Conservation (phyloP, 2,113 vertebrate genomes). For the Cyanistes caeruleus region DNA sequence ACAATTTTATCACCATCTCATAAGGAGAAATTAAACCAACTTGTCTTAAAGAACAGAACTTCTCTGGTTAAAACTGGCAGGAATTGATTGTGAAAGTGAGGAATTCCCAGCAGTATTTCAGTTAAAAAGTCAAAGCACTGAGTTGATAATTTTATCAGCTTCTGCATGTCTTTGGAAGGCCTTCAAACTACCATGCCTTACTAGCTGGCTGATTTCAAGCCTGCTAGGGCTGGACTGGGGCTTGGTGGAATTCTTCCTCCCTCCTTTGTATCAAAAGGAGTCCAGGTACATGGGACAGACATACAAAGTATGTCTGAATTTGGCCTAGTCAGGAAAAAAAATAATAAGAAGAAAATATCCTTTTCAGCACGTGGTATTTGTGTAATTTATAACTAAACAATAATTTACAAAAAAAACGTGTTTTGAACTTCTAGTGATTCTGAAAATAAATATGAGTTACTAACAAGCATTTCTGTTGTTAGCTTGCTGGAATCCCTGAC, state of each 20-base stretch:
- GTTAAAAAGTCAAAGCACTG: not conserved
- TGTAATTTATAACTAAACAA: not conserved
- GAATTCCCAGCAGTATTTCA: not conserved
- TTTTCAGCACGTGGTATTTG: not conserved
- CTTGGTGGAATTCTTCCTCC: not conserved
- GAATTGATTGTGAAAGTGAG: not conserved
- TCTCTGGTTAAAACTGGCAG: accelerated
- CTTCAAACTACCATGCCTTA: not conserved
- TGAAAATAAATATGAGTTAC: not conserved
- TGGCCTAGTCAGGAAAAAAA: not conserved
- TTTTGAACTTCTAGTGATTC: not conserved
- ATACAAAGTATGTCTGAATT: not conserved
- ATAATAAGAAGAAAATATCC: not conserved
- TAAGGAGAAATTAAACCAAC: not conserved
- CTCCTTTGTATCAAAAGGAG: not conserved
- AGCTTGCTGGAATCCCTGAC: not conserved
- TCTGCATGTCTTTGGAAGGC: not conserved
- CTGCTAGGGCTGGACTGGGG: not conserved
- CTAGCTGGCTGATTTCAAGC: not conserved
- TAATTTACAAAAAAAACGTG: no score
- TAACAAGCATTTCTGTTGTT: not conserved
- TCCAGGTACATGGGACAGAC: not conserved
- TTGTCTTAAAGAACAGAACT: not conserved
- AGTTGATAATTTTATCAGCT: not conserved
- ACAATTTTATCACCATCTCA: not conserved